Conservation (phyloP, 2,113 vertebrate genomes). For the Leptobrachium ailaonicum region DNA sequence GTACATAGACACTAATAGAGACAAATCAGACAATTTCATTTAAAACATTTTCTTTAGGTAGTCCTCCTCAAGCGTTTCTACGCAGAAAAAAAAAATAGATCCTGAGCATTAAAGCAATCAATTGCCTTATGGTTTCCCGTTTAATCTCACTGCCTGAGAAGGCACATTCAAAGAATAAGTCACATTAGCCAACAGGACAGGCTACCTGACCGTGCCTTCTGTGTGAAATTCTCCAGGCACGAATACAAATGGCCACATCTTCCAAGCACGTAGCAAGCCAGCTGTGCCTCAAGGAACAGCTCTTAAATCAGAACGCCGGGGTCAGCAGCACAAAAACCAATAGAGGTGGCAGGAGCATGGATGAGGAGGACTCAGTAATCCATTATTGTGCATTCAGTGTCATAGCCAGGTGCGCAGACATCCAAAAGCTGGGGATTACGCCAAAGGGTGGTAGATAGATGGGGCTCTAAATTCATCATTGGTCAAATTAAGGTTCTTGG, state of each 20-base stretch:
- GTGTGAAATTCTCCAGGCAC: slow-evolving; percentile 37
- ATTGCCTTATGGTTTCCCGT: slow-evolving; percentile 14
- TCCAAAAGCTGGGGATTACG: slow-evolving; percentile 13
- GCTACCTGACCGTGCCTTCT: slow-evolving; percentile 27
- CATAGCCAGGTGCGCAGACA: slow-evolving; percentile 8
- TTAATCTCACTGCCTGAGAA: slow-evolving; percentile 38
- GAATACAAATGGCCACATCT: slow-evolving; percentile 35
- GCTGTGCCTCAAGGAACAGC: slow-evolving; percentile 27
- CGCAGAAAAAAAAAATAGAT: neutral
- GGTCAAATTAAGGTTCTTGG: neutral
- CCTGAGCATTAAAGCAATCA: slow-evolving; percentile 1
- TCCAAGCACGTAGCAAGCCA: slow-evolving; percentile 7
- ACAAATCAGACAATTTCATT: neutral
- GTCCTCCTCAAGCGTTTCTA: neutral
- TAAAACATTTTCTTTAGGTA: neutral
- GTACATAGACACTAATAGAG: neutral
- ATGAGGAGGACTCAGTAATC: slow-evolving; percentile 29
- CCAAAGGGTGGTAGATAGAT: slow-evolving; percentile 61
- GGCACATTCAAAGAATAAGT: slow-evolving; percentile 25
- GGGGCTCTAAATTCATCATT: neutral
- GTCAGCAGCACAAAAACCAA: slow-evolving; percentile 40
- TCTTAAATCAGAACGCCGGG: slow-evolving; percentile 37
- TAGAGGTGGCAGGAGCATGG: slow-evolving; percentile 14
- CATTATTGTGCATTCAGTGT: slow-evolving; percentile 29
- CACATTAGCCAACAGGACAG: slow-evolving; percentile 26